Conservation (phyloP, 2,888 invertebrate species). For the Tiphia femorata region DNA sequence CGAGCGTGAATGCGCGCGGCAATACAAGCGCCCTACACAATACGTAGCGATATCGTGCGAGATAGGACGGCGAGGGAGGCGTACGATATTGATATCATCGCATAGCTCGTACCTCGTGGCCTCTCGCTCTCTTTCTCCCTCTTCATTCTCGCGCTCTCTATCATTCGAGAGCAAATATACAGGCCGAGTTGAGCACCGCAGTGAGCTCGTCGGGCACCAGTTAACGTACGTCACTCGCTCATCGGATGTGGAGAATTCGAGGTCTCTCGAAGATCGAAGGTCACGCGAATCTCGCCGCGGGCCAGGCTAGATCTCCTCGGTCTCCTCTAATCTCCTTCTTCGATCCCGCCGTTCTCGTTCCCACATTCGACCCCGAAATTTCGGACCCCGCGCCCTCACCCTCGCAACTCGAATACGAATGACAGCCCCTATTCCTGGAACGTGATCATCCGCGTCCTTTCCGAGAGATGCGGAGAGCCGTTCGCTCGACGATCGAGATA, state of each 20-base stretch:
- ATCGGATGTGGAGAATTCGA: conserved; percentile 40
- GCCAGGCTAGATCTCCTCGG: background rate
- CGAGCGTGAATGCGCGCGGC: too few species aligned
- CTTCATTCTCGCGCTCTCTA: conserved; percentile 19
- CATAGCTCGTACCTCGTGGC: conserved; percentile 6
- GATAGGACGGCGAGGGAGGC: conserved; percentile 15
- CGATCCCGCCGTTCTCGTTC: background rate
- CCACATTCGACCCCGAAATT: background rate
- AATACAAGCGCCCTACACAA: background rate
- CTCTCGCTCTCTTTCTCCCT: background rate
- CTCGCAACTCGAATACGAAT: background rate
- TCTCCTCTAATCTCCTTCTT: too few species aligned
- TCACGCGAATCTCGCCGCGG: conserved; percentile 21
- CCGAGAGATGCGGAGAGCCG: too few species aligned
- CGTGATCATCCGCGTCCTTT: too few species aligned
- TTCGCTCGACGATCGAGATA: too few species aligned
- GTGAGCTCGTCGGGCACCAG: conserved; percentile 22
- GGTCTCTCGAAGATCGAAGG: conserved; percentile 50
- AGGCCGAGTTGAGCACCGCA: conserved; percentile 35
- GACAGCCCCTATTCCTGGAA: too few species aligned
- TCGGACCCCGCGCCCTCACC: background rate
- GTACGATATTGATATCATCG: conserved; percentile 43
- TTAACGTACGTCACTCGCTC: conserved; percentile 46
- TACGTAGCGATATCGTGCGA: conserved; percentile 20
- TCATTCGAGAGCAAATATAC: background rate